phyloP scores from a whole-genome alignment of 2,797 vertebrate genomes.

The Sitta carolinensis region DNA sequence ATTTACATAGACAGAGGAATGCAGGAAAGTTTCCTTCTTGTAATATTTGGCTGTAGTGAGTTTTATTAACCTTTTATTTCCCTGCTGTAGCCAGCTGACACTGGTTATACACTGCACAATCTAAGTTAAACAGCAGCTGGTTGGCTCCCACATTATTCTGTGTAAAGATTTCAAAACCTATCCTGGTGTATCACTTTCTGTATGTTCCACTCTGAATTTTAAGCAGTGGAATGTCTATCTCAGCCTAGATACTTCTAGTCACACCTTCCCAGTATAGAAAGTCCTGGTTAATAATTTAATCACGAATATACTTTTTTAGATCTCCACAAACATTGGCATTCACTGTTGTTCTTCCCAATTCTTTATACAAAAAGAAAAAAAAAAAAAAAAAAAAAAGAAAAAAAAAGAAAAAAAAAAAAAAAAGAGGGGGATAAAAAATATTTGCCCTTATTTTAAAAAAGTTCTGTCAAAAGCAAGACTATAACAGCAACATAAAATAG shows the following conservation, averaged over 20 bases:
- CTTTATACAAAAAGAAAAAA: no score
- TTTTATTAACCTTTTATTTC: conserved; percentile 2
- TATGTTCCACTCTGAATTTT: conserved; percentile 32
- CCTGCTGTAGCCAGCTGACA: background rate
- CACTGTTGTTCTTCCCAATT: background rate
- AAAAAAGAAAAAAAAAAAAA: background rate
- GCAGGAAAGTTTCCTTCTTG: background rate
- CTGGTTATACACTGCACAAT: background rate
- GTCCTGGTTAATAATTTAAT: background rate
- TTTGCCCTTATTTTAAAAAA: background rate
- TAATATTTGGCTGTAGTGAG: background rate
- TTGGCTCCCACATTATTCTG: background rate
- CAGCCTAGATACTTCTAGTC: background rate
- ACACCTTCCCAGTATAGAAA: background rate
- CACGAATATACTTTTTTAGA: background rate
- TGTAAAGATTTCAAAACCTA: background rate
- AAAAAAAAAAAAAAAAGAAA: background rate
- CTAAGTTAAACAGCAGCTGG: background rate
- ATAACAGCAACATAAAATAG: background rate
- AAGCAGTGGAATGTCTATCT: background rate
- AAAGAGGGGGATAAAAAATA: fast-evolving
- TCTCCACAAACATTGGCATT: background rate
- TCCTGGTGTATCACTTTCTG: background rate
- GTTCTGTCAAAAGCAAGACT: background rate
- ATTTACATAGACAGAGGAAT: background rate